Base-by-base conservation (phyloP, 2,113 vertebrate genomes). In the Paedocypris sp. region DNA sequence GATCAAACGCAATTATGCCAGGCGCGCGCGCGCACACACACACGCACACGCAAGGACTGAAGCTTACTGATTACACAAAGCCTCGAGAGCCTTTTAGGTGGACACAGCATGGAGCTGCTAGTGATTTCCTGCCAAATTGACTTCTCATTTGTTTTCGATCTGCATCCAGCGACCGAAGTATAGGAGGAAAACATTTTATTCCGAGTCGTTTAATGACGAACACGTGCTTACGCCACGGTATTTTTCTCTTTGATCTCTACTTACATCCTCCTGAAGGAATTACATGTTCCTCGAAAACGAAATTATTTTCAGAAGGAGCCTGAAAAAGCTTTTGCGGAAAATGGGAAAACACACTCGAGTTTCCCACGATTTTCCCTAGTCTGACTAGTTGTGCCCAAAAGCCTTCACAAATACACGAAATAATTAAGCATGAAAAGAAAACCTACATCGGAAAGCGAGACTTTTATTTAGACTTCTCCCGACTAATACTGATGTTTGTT, bases 91-190 rank as follows among this genome's bases (percentile, higher is more conserved):
- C 73, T 73, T n/a, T 70, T 41, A 3, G 74, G 66, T 74, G 77
- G 73, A 76, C 77, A 74, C 64, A 64, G 76, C 66, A 71, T 75
- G 50, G 70, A 58, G 73, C 72, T 25, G 67, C 69, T 69, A 82
- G 76, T 79, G 78, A 78, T 80, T 79, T 80, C 69, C 75, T 52
- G 59, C 64, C 74, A 77, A 78, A 80, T 75, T 78, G 69, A 79
- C 61, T 73, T 65, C 72, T 78, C 72, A 68, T 82, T 79, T 76
- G 51, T 73, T 77, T 76, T 70, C 48, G 16, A 56, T 66, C 19
- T 18, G 57, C 50, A 42, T 46, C 45, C 65, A 72, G 71, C 63
- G 73, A 74, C 70, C 53, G 46, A 49, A 25, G 57, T 54, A 70
- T 13, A 1, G n/a, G 45, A 53, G 75, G 79, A 75, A 81, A 62